Evolutionary conservation across 2,888 invertebrate genomes (phyloP), one percentile per base, ranked within the genome.

Genomic region (Helicoverpa assulta): DNA sequence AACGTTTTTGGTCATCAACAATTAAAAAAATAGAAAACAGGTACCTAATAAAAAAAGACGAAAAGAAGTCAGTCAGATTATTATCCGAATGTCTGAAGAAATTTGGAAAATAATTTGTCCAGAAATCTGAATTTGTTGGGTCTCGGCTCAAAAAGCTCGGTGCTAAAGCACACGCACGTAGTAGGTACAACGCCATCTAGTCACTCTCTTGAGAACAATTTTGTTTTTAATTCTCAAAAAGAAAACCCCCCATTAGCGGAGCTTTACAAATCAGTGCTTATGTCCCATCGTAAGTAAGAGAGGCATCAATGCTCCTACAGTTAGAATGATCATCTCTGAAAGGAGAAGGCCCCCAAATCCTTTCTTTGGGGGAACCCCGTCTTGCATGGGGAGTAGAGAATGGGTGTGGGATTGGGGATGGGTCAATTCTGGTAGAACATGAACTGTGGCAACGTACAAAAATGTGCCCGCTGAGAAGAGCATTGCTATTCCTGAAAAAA

Each of bases 401-500:
- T 94, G 95, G 0, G 95, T 93, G 82, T 90, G 92, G 0, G 93
- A 85, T 73, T 96, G 96, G 0, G 94, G 86, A 43, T 96, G 95
- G 43, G 98, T 98, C 10, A 99, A 95, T 92, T 99, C 99, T 0
- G 99, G 99, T 59, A 99, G 91, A 0, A 99, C 99, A 92, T 99
- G 99, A 0, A 99, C 99, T 0, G 99, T 99, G 0, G 99, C 99
- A 2, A 99, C 99, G 91, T 99, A 99, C 0, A 99, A 96, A 94
- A 99, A 99, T 16, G 99, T 99, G 0, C 99, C 99, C 0, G 99
- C 99, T 54, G 99, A 99, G 93, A 99, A 99, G 47, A 99, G 94
- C 99, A 99, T 99, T 0, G 99, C 99, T 70, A 99, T 97, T 66
- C 98, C 97, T 97, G 91, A 0, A 91, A 91, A 64, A 61, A 61